Evolutionary conservation across 2,113 vertebrate species (phyloP).

Genomic region (Chiloscyllium plagiosum): DNA sequence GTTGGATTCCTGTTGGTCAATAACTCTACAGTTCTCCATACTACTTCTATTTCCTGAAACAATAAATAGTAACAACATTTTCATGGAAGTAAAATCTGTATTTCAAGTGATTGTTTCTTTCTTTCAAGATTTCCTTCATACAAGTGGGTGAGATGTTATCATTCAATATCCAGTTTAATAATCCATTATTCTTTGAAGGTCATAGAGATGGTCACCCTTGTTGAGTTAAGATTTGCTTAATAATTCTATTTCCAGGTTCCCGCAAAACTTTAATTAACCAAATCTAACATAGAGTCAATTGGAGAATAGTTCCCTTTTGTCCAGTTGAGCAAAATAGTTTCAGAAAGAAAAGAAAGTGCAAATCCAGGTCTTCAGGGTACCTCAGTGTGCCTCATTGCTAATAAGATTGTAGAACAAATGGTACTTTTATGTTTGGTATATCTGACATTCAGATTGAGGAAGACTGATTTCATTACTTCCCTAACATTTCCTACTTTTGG

Average conservation of each 20-base stretch:
- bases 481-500: neutral
- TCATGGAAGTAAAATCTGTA: neutral
- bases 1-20: neutral
- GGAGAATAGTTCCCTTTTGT: neutral
- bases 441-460: neutral
- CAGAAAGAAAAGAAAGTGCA: neutral
- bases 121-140: neutral
- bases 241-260: neutral
- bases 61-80: neutral
- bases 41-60: neutral
- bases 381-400: neutral
- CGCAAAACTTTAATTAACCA: neutral
- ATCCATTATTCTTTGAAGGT: neutral
- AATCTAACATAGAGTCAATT: neutral
- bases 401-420: neutral
- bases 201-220: neutral
- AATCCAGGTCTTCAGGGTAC: neutral
- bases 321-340: neutral
- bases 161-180: neutral
- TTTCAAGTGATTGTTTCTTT: neutral
- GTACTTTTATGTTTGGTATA: neutral
- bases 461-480: neutral
- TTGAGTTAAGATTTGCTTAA: neutral
- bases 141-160: neutral
- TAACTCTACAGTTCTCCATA: neutral